phyloP scores from a whole-genome alignment of 1,140 invertebrate genomes.

The Myzus persicae region DNA sequence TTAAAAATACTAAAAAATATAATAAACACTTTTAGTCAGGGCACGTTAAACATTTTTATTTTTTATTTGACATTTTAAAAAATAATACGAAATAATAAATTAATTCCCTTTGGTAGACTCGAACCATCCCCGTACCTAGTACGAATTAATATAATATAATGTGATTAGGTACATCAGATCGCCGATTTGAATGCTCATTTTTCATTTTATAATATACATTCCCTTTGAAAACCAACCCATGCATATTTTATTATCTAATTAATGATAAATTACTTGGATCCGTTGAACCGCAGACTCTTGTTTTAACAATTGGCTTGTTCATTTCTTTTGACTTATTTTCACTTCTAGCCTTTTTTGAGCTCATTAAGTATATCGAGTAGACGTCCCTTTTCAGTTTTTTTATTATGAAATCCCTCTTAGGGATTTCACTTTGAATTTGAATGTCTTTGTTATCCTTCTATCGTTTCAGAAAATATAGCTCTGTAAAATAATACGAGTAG shows the following conservation, averaged over 20 bases:
- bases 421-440: background rate
- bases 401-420: background rate
- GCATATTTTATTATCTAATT: conserved; percentile 18
- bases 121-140: background rate
- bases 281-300: background rate
- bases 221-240: background rate
- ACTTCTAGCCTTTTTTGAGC: background rate
- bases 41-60: background rate
- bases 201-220: background rate
- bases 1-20: background rate
- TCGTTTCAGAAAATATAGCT: background rate
- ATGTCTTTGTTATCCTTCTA: background rate
- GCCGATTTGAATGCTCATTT: background rate
- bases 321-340: conserved; percentile 28
- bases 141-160: background rate
- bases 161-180: background rate
- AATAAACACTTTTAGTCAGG: background rate
- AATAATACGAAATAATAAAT: background rate
- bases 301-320: conserved; percentile 30
- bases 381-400: background rate
- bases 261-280: background rate
- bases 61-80: background rate
- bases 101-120: background rate
- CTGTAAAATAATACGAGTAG: background rate
- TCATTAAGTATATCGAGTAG: background rate